Evolutionary conservation across 1,140 invertebrate species (phyloP), one percentile per base, ranked within the genome.

Genomic region (Argopecten irradians): DNA sequence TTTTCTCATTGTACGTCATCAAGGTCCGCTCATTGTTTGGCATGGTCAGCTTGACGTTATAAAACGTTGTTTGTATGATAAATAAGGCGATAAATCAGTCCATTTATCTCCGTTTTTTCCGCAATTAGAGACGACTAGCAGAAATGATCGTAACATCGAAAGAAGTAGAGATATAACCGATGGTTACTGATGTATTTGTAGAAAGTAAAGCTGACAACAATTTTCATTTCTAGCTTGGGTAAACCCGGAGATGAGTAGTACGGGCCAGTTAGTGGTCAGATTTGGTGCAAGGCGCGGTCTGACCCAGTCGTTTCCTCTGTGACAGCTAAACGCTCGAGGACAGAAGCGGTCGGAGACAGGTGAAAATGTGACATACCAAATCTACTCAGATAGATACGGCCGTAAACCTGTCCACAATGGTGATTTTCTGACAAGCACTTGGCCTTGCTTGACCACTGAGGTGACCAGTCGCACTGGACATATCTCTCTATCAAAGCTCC

Each of bases 401-500:
- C 22, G 55, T 71, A 71, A 28, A 71, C 8, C 22, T 71, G 55
- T 71, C 55, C 55, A 3, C 22, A 8, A 71, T 8, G 55, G 55
- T 71, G 55, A 71, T 71, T 71, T 71, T 71, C 55, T 71, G 55
- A 71, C 55, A 71, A 11, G n/a, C 55, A 71, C 55, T 71, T 71
- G 55, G 55, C 55, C 55, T 71, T 71, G 55, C 55, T 71, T 71
- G n/a, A 71, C 55, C 55, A 71, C 22, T 71, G 14, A 71, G 55
- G 55, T 71, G 55, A 71, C 55, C 55, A 71, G 55, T n/a, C 55
- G 55, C 3, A 28, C 55, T 71, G n/a, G 55, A 71, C 22, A 2
- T 71, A 71, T 71, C 55, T 71, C 55, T 71, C 55, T 71, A 71
- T 71, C 55, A 7, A 28, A 71, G n/a, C 55, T n/a, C 2, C 55